Percentiles rank a stretch among this genome's conserved stretches.
These are phyloP conservation scores for Acanthornis magna DNA, from an alignment of 2,797 vertebrate species.

Conservation along the genomic window DNA sequence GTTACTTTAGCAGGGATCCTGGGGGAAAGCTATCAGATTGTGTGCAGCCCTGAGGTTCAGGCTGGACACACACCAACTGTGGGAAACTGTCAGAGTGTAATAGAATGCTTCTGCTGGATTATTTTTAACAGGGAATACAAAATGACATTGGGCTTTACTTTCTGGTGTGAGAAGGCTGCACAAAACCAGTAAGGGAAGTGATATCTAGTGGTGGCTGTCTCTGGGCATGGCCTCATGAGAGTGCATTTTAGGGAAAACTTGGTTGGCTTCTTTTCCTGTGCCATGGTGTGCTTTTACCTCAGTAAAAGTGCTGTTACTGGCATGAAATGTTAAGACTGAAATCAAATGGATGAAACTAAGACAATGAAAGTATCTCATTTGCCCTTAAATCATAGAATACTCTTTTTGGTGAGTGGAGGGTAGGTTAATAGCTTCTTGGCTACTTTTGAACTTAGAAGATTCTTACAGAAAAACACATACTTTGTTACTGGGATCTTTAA, in stretches of 20 bases:
- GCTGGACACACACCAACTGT: background rate
- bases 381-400: background rate
- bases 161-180: background rate
- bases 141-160: background rate
- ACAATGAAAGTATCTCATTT: background rate
- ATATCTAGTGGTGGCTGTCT: background rate
- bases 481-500: background rate
- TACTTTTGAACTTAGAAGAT: background rate
- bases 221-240: background rate
- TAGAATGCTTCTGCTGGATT: background rate
- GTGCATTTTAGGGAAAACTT: background rate
- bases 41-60: background rate
- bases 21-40: background rate
- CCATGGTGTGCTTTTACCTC: rapidly evolving
- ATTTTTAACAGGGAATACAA: background rate
- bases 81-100: background rate
- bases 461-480: background rate
- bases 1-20: background rate
- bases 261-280: background rate
- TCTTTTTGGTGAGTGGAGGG: background rate
- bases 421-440: background rate
- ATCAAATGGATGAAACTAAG: background rate
- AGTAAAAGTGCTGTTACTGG: background rate
- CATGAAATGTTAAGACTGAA: background rate
- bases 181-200: background rate